Conservation (phyloP, 2,888 invertebrate genomes). For the Drosophila niveifrons region DNA sequence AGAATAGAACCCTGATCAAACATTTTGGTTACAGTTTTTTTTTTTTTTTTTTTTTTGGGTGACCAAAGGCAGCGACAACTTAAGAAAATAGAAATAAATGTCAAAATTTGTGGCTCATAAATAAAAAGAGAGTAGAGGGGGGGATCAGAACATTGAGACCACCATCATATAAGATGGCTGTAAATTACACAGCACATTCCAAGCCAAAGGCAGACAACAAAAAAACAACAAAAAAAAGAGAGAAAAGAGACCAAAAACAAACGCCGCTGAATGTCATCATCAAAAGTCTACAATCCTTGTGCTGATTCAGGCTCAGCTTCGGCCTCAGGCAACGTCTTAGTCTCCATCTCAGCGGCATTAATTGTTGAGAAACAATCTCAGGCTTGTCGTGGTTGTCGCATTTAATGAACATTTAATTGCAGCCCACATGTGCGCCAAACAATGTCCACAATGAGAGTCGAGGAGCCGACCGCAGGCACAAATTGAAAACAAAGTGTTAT, state of each 20-base stretch:
- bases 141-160: conserved; percentile 36
- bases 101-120: conserved; percentile 72
- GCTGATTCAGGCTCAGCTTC: conserved; percentile 1
- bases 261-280: conserved; percentile 70
- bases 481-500: conserved; percentile 73
- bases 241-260: conserved; percentile 24
- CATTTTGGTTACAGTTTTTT: conserved; percentile 52
- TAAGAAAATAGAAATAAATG: conserved; percentile 63
- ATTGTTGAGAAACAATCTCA: conserved; percentile 68
- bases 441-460: conserved; percentile 50
- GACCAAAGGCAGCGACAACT: conserved; percentile 3
- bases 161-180: conserved; percentile 46
- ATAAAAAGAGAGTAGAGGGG: conserved; percentile 38
- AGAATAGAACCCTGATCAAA: conserved; percentile 44
- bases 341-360: conserved; percentile 42
- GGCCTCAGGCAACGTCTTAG: neutral
- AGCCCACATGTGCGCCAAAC: conserved; percentile 69
- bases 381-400: conserved; percentile 68
- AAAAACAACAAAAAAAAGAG: conserved; percentile 3
- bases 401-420: conserved; percentile 81
- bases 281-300: conserved; percentile 59
- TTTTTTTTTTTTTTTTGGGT: conserved; percentile 30
- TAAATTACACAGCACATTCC: conserved; percentile 75
- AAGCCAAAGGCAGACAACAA: conserved; percentile 3
- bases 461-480: conserved; percentile 37